Evolutionary conservation across 2,113 vertebrate species (phyloP).

Genomic region (Myotis lucifugus): DNA sequence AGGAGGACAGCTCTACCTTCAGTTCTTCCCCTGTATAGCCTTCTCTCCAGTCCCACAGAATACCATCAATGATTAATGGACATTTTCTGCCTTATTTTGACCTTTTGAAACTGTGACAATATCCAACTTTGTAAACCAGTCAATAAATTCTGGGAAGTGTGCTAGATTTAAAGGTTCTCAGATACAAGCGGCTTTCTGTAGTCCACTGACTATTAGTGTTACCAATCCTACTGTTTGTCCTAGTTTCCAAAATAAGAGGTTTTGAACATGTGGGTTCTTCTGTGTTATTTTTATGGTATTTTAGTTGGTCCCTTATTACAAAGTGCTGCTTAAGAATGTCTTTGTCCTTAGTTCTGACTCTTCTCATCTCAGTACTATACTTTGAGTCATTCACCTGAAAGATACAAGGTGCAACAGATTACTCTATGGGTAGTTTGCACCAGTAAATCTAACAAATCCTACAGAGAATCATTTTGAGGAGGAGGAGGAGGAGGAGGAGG

Average conservation of each 20-base stretch:
- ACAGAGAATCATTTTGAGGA: neutral
- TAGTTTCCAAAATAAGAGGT: neutral
- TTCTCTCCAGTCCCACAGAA: neutral
- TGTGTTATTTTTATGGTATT: neutral
- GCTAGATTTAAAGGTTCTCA: neutral
- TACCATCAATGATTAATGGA: conserved; percentile 22
- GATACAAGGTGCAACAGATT: neutral
- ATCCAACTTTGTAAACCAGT: neutral
- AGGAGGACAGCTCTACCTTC: neutral
- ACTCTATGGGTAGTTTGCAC: neutral
- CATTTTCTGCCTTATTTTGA: neutral
- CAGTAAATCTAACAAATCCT: neutral
- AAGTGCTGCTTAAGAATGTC: neutral
- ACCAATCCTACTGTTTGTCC: neutral
- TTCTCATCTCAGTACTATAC: neutral
- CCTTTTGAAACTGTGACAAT: neutral
- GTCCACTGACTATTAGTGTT: neutral
- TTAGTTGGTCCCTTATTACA: neutral
- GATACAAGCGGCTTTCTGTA: neutral
- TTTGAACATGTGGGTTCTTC: neutral
- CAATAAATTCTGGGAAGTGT: neutral
- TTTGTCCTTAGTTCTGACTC: neutral
- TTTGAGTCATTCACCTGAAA: neutral
- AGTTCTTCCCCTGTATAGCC: neutral
- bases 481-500: neutral